Evolutionary conservation across 2,888 invertebrate genomes (phyloP).

Genomic region (Craniophora ligustri): DNA sequence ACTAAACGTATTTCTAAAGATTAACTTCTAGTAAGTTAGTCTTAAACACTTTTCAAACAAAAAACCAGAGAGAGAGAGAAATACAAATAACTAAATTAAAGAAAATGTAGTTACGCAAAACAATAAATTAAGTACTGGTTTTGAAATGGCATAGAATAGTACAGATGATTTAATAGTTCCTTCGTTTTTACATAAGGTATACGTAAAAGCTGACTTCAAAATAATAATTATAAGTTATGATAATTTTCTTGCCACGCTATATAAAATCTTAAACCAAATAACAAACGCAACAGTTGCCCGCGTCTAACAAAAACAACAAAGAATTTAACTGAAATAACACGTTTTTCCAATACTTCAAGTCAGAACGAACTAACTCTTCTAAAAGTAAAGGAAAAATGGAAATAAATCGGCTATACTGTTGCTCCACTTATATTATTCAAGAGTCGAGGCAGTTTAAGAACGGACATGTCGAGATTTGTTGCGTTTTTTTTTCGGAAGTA

Average conservation of each 20-base stretch:
- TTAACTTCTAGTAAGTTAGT: too few relatives aligned
- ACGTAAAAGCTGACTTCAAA: too few relatives aligned
- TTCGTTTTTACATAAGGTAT: too few relatives aligned
- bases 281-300: constrained; percentile 40
- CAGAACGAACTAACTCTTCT: constrained; percentile 38
- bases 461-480: constrained; percentile 32
- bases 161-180: too few relatives aligned
- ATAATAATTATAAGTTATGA: not conserved
- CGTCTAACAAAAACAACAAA: constrained; percentile 27
- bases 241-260: not conserved
- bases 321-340: constrained; percentile 42
- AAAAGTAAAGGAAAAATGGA: constrained; percentile 56
- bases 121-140: too few relatives aligned
- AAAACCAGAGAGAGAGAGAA: too few relatives aligned
- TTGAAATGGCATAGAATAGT: too few relatives aligned
- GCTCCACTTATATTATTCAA: constrained; percentile 58
- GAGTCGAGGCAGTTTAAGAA: constrained; percentile 49
- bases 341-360: constrained; percentile 45
- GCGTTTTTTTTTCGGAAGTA: constrained; percentile 33
- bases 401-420: constrained; percentile 59
- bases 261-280: constrained; percentile 3
- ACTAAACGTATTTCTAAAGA: too few relatives aligned
- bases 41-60: too few relatives aligned
- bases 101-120: too few relatives aligned
- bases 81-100: too few relatives aligned